Percentiles rank a stretch among this genome's conserved stretches.
Conservation (phyloP, 2,113 vertebrate species). For the Eurystomus gularis region DNA sequence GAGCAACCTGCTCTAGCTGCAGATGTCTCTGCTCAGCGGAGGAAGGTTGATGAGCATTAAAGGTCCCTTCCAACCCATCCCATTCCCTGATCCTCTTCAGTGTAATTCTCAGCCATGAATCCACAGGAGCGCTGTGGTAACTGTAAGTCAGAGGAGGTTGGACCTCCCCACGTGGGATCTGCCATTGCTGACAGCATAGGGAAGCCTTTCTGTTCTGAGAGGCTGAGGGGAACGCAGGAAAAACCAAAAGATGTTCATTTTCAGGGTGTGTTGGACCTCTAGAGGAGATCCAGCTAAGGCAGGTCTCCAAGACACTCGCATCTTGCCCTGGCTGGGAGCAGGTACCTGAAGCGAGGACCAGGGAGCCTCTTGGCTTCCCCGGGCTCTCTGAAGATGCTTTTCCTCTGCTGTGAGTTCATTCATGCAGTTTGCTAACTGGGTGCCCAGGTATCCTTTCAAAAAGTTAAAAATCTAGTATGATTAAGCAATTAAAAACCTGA, state of each 20-base stretch:
- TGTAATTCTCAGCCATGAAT: too few relatives aligned
- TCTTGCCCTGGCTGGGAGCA: background rate
- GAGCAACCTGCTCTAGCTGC: too few relatives aligned
- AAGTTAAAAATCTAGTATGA: too few relatives aligned
- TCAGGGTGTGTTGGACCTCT: background rate
- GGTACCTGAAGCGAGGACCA: background rate
- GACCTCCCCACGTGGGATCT: background rate
- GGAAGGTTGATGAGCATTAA: too few relatives aligned
- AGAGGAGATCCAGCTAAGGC: background rate
- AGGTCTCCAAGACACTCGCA: background rate
- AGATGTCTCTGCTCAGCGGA: too few relatives aligned
- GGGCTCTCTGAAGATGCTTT: background rate
- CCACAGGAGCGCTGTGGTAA: too few relatives aligned
- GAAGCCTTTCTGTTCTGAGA: background rate
- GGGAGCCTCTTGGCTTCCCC: background rate
- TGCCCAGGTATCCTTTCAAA: too few relatives aligned
- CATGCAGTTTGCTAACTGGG: background rate
- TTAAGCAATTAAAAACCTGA: too few relatives aligned
- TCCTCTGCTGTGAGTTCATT: background rate
- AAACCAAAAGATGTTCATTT: background rate
- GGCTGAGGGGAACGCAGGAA: background rate
- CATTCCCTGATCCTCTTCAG: too few relatives aligned
- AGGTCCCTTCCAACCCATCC: too few relatives aligned
- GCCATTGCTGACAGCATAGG: background rate
- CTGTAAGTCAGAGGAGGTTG: background rate